Evolutionary conservation across 1,140 invertebrate species (phyloP), one percentile per base, ranked within the genome.

Genomic region (Temnothorax longispinosus): DNA sequence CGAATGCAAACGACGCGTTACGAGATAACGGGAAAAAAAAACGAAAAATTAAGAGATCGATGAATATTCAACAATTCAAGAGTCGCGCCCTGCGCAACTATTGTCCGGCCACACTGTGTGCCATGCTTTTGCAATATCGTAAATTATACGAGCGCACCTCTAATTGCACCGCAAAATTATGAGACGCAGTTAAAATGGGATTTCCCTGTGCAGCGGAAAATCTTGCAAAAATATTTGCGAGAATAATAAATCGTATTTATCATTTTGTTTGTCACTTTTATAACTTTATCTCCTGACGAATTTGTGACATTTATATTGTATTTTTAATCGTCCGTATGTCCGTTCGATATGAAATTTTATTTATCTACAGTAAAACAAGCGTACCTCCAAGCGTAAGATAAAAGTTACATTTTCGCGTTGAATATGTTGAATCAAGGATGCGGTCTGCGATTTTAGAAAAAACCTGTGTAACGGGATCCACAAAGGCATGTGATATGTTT

Each of bases 21-120:
- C 21, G 15, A 65, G 60, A 52, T 85, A 65, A 76, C 6, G 32
- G 8, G 72, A 0, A 6, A 54, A 27, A 50, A 56, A 52, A 62
- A 75, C 27, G 21, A 60, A 74, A 58, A 84, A 60, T 44, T 27
- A 38, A 38, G 21, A n/a, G 5, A 44, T n/a, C 21, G 11, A 41
- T 75, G 32, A 76, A 85, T 76, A 75, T 85, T 58, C 82, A 64
- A 13, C 58, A 74, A 60, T 85, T 58, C 82, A 64, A 13, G 72
- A 72, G 38, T 41, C 13, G 6, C 13, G 35, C 35, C 6, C 38
- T 18, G 18, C n/a, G 10, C 47, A 38, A 71, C 2, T 32, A 32
- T 54, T 10, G 15, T 81, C 8, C 18, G 13, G 21, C 15, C 15
- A 13, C 62, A 47, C 41, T 64, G 58, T 54, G 7, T 41, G 35